Conservation (phyloP, 2,888 invertebrate species). For the Drosophila phalerata region DNA sequence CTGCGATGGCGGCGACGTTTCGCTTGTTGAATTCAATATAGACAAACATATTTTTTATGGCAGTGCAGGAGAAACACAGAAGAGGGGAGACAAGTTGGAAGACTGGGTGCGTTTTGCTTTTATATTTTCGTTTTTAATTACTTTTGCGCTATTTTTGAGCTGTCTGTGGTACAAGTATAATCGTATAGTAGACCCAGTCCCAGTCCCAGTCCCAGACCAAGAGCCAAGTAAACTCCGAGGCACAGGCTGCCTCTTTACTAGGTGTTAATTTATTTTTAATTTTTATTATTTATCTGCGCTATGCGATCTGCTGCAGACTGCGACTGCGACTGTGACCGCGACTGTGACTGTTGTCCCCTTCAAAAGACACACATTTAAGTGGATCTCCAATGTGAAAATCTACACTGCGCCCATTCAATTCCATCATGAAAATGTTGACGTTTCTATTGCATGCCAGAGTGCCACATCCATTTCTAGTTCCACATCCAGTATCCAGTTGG, state of each 20-base stretch:
- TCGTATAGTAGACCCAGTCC: slow-evolving; percentile 19
- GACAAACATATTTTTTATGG: slow-evolving; percentile 67
- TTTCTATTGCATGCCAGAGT: slow-evolving; percentile 69
- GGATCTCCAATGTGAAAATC: slow-evolving; percentile 31
- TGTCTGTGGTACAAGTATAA: slow-evolving; percentile 51
- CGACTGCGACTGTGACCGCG: not conserved
- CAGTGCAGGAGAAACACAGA: slow-evolving; percentile 2
- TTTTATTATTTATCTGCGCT: slow-evolving; percentile 82
- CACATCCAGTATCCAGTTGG: slow-evolving; percentile 21
- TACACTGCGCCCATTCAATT: slow-evolving; percentile 41
- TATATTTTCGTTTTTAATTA: slow-evolving; percentile 79
- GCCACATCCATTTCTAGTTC: slow-evolving; percentile 1
- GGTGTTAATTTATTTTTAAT: slow-evolving; percentile 84
- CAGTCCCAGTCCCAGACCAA: slow-evolving; percentile 24
- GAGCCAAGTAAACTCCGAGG: slow-evolving; percentile 37
- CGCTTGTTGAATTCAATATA: slow-evolving; percentile 81
- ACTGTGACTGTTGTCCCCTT: slow-evolving; percentile 25
- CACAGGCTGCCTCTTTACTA: slow-evolving; percentile 73
- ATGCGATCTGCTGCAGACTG: slow-evolving; percentile 60
- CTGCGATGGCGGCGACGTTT: slow-evolving; percentile 55
- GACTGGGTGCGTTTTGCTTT: slow-evolving; percentile 58
- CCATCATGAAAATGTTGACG: slow-evolving; percentile 73
- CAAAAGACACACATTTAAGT: slow-evolving; percentile 42
- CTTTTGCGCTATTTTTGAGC: slow-evolving; percentile 80
- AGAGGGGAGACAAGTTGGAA: slow-evolving; percentile 4